phyloP scores from a whole-genome alignment of 1,140 invertebrate species.

The Leptinotarsa undecemlineata region DNA sequence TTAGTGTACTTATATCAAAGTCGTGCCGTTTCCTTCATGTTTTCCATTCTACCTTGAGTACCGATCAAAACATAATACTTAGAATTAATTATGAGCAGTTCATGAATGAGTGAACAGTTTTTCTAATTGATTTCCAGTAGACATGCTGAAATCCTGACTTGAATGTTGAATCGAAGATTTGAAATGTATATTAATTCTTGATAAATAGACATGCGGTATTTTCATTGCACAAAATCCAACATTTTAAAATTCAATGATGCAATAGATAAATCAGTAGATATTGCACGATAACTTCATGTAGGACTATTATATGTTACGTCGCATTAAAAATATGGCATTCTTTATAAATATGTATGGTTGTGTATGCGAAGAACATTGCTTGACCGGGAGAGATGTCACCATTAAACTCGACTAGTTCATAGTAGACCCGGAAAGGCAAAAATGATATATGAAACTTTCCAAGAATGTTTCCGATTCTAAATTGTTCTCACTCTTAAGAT shows the following conservation, averaged over 20 bases:
- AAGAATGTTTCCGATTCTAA: too few species aligned
- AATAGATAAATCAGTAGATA: conserved; percentile 4
- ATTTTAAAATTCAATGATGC: conserved; percentile 4
- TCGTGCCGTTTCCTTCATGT: too few species aligned
- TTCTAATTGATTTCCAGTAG: too few species aligned
- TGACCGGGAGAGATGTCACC: background rate
- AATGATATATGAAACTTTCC: too few species aligned
- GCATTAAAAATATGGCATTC: background rate
- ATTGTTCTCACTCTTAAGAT: too few species aligned
- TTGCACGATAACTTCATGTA: conserved; percentile 7
- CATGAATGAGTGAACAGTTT: too few species aligned
- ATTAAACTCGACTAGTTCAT: background rate
- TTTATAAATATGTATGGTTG: background rate
- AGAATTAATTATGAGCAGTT: too few species aligned
- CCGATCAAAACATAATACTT: too few species aligned
- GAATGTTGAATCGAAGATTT: background rate
- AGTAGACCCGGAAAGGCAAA: too few species aligned
- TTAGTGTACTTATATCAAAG: too few species aligned
- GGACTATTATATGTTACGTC: background rate
- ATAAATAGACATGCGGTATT: background rate
- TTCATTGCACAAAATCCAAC: background rate
- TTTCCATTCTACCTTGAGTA: too few species aligned
- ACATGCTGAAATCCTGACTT: background rate
- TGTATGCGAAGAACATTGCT: background rate
- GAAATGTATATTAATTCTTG: conserved; percentile 1